Evolutionary conservation across 2,888 invertebrate genomes (phyloP), one percentile per base, ranked within the genome.

Genomic region (Cremastinae sp.): DNA sequence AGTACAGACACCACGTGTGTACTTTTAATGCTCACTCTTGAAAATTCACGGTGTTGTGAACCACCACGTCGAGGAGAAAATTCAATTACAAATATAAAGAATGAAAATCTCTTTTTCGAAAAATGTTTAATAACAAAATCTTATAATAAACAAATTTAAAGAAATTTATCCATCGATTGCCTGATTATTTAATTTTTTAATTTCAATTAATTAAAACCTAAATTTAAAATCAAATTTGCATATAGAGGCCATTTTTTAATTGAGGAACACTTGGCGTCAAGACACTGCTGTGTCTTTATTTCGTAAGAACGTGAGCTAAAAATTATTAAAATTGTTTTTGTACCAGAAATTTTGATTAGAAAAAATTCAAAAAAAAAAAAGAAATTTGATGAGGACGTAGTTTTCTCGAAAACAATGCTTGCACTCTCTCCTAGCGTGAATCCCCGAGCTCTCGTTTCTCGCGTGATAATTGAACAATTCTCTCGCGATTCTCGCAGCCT

Each of bases 61-160:
- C 69, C 69, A 64, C 72, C 78, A 84, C 77, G 75, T 81, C 82
- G 78, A 83, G 86, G 78, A 83, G 85, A 86, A 86, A 86, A 86
- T 86, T 84, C 80, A 85, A 86, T 85, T 85, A 84, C 78, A 53
- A 69, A 66, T 85, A 84, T 77, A 53, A 69, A 66, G 51, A 76
- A 66, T 62, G 72, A 58, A 72, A 72, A 72, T 75, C 28, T 28
- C 28, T 28, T 28, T 28, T 28, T 2, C 28, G 5, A 28, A 28
- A 28, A 28, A 28, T 5, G 28, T 28, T 28, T 28, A 2, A 3
- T 28, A 28, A 28, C 2, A 28, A 28, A 28, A 28, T n/a, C n/a
- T n/a, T n/a, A n/a, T n/a, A n/a, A n/a, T n/a, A n/a, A n/a, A n/a
- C n/a, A n/a, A n/a, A n/a, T n/a, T n/a, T n/a, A n/a, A n/a, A n/a